phyloP scores from a whole-genome alignment of 1,140 invertebrate species.

The Temnothorax longispinosus region DNA sequence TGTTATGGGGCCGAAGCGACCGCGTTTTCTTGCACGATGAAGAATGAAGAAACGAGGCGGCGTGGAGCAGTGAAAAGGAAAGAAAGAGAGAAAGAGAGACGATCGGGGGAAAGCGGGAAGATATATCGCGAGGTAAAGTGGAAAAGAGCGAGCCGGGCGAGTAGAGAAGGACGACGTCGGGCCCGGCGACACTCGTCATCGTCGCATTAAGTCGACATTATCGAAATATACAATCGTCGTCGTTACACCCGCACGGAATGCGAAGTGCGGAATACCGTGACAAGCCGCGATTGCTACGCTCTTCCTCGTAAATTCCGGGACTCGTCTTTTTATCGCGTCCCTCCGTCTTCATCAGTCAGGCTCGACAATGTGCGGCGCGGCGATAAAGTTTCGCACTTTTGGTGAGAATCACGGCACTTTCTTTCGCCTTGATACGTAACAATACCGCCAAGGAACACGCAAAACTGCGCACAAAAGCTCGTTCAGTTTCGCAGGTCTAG shows the following conservation, averaged over 20 bases:
- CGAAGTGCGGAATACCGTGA: slow-evolving; percentile 12
- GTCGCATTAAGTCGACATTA: slow-evolving; percentile 63
- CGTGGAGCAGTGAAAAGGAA: background rate
- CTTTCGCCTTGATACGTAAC: slow-evolving; percentile 20
- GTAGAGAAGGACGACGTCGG: slow-evolving; percentile 1
- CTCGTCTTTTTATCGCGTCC: slow-evolving; percentile 47
- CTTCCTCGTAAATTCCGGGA: slow-evolving; percentile 39
- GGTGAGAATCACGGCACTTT: slow-evolving; percentile 4
- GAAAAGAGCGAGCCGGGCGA: background rate
- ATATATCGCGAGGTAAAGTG: background rate
- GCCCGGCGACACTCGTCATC: slow-evolving; percentile 51
- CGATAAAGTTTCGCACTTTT: slow-evolving; percentile 50
- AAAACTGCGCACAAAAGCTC: slow-evolving; percentile 1
- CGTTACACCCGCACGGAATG: slow-evolving; percentile 50
- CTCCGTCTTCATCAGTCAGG: slow-evolving; percentile 62
- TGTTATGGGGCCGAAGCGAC: slow-evolving; percentile 52
- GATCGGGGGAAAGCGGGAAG: background rate
- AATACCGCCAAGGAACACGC: slow-evolving; percentile 20
- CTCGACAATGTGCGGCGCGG: slow-evolving; percentile 53
- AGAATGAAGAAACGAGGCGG: slow-evolving; percentile 12
- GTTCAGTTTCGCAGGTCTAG: background rate
- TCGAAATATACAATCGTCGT: slow-evolving; percentile 66
- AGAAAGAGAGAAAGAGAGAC: background rate
- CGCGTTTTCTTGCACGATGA: slow-evolving; percentile 28
- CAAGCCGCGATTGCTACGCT: slow-evolving; percentile 9